A percentile compares a stretch with the other conserved stretches of the same genome.
These are phyloP conservation scores for Crioceris asparagi DNA, from an alignment of 2,888 invertebrate species.

Conservation along the genomic window DNA sequence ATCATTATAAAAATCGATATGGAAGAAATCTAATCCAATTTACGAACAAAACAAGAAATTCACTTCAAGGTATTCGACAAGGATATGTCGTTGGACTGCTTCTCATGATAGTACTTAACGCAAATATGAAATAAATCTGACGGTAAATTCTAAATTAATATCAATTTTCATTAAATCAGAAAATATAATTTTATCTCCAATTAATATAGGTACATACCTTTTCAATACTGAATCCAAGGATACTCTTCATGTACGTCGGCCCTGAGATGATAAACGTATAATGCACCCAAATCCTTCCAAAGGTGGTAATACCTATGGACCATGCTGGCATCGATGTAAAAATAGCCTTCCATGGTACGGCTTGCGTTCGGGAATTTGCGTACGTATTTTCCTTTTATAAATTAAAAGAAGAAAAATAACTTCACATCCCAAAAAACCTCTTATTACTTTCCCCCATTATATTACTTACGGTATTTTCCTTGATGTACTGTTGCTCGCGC, in stretches of 20 bases:
- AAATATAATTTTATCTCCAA: neutral
- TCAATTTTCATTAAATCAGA: too few relatives aligned
- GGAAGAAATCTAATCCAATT: too few relatives aligned
- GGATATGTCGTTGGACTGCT: too few relatives aligned
- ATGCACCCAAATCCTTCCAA: slow-evolving; percentile 65
- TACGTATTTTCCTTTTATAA: slow-evolving; percentile 33
- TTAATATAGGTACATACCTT: slow-evolving; percentile 31
- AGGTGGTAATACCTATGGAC: slow-evolving; percentile 62
- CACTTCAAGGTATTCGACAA: too few relatives aligned
- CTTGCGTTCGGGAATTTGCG: slow-evolving; percentile 39
- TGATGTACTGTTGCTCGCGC: slow-evolving; percentile 54
- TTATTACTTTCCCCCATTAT: too few relatives aligned
- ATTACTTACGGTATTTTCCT: slow-evolving; percentile 40
- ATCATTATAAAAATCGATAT: too few relatives aligned
- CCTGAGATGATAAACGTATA: slow-evolving; percentile 62
- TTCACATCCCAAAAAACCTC: too few relatives aligned
- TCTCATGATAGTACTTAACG: too few relatives aligned
- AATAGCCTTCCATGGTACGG: slow-evolving; percentile 56
- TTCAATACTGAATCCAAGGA: slow-evolving; percentile 57
- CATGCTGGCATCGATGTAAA: slow-evolving; percentile 54
- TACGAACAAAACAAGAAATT: too few relatives aligned
- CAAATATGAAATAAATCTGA: slow-evolving; percentile 5
- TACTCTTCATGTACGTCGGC: slow-evolving; percentile 59
- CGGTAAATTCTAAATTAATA: too few relatives aligned
- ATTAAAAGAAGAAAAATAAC: slow-evolving; percentile 15